Percentiles rank a stretch among this genome's conserved stretches.
Evolutionary conservation across 2,888 invertebrate species (phyloP).

Genomic region (Mythimna albipuncta): DNA sequence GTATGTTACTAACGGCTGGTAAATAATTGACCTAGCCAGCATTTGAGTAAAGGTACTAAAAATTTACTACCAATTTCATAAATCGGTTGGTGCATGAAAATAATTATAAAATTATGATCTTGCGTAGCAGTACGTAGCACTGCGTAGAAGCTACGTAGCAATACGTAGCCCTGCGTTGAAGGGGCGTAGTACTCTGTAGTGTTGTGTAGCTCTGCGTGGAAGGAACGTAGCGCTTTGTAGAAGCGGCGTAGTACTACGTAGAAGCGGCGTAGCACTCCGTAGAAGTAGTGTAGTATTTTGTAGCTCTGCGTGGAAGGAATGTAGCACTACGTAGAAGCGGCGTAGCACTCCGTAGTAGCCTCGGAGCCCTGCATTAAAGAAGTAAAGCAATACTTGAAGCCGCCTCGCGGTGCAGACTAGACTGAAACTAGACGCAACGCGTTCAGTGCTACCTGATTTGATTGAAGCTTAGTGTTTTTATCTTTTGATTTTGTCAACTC

Average conservation of each 20-base stretch:
- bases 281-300: background rate
- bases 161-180: background rate
- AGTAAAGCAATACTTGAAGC: background rate
- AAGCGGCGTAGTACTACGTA: background rate
- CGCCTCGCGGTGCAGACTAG: too few relatives aligned
- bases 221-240: background rate
- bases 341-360: background rate
- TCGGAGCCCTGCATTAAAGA: background rate
- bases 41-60: slow-evolving; percentile 4
- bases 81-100: background rate
- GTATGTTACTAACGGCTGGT: background rate
- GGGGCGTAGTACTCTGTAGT: too few relatives aligned
- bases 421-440: too few relatives aligned
- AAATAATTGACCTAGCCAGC: background rate
- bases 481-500: background rate
- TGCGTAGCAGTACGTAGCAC: background rate
- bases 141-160: background rate
- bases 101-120: background rate
- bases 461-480: background rate
- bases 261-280: background rate
- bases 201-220: background rate
- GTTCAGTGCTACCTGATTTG: too few relatives aligned
- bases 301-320: background rate
- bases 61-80: too few relatives aligned
- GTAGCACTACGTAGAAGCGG: background rate